These are phyloP conservation scores for Mesaphorura yosii DNA, from an alignment of 1,140 invertebrate genomes.

Conservation along the genomic window DNA sequence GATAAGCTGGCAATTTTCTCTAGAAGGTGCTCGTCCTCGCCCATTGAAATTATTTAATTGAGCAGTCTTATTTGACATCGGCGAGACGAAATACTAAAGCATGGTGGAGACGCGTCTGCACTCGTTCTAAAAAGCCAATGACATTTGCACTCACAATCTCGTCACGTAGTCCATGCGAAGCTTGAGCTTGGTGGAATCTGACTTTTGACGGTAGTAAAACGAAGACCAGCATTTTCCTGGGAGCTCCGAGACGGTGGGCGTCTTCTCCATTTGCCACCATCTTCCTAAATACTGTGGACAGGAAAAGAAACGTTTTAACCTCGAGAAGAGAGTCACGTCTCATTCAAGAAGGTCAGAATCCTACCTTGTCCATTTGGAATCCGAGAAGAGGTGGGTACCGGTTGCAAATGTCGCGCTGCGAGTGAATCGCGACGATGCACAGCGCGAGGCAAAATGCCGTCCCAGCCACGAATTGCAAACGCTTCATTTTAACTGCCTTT, in stretches of 20 bases:
- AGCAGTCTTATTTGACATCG: too few relatives aligned
- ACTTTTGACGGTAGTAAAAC: slow-evolving; percentile 26
- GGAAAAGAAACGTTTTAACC: background rate
- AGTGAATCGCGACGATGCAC: too few relatives aligned
- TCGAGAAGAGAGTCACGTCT: background rate
- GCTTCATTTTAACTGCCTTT: too few relatives aligned
- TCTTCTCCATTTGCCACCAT: slow-evolving; percentile 31
- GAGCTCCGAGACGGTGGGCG: slow-evolving; percentile 20
- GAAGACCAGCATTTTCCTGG: slow-evolving; percentile 31
- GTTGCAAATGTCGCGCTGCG: slow-evolving; percentile 27
- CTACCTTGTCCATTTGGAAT: slow-evolving; percentile 31
- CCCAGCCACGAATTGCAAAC: too few relatives aligned
- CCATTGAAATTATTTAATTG: too few relatives aligned
- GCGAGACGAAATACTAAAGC: background rate
- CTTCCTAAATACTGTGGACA: slow-evolving; percentile 26
- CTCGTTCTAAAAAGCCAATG: background rate
- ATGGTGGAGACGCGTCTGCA: background rate
- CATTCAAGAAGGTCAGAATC: background rate
- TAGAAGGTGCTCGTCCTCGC: too few relatives aligned
- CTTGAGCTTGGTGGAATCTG: slow-evolving; percentile 26
- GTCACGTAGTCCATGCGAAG: slow-evolving; percentile 31
- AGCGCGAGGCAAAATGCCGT: too few relatives aligned
- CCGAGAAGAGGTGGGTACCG: slow-evolving; percentile 30
- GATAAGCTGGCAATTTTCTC: background rate
- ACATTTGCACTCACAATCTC: slow-evolving; percentile 22